Evolutionary conservation across 2,113 vertebrate species (phyloP), one percentile per base, ranked within the genome.

Genomic region (Gobius niger): DNA sequence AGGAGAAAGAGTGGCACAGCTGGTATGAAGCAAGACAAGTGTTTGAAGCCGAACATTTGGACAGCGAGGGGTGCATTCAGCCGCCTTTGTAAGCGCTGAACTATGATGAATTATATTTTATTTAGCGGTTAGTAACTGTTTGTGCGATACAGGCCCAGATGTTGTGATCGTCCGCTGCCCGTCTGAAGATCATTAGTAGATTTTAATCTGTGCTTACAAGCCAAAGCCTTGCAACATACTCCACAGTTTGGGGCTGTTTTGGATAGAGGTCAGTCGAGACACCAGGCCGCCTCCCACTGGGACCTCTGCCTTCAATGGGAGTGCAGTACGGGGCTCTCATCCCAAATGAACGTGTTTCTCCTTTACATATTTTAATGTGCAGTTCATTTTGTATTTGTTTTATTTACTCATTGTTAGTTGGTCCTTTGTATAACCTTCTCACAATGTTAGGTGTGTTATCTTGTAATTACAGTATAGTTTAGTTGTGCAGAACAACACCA

Each of bases 241-340:
- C 40, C 15, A 42, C 57, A n/a, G 57, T 77, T 44, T 44, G 61
- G 68, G 70, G 68, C 56, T 78, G 65, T 85, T 88, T 68, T 76
- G 81, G 65, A 63, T 78, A 65, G 8, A 47, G 82, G 78, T 87
- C 46, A 71, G n/a, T 62, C 73, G 69, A 82, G 70, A 87, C 65
- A 77, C 65, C 69, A 78, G 83, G 73, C 74, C 64, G 24, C 75
- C 76, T 85, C 81, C 81, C 80, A 80, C 76, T 87, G 82, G 82
- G 85, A 85, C 73, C 63, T 73, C 78, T 75, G 78, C 73, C 65
- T 84, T 75, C 60, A 82, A 78, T 61, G 77, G 78, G 78, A 74
- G 57, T 75, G 52, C 34, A 69, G 47, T 18, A 34, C 24, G 5
- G 24, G 24, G 71, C 67, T 40, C 40, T 7, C 52, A 54, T 42